Evolutionary conservation across 2,797 vertebrate genomes (phyloP).

Genomic region (Ctenopoma kingsleyae): DNA sequence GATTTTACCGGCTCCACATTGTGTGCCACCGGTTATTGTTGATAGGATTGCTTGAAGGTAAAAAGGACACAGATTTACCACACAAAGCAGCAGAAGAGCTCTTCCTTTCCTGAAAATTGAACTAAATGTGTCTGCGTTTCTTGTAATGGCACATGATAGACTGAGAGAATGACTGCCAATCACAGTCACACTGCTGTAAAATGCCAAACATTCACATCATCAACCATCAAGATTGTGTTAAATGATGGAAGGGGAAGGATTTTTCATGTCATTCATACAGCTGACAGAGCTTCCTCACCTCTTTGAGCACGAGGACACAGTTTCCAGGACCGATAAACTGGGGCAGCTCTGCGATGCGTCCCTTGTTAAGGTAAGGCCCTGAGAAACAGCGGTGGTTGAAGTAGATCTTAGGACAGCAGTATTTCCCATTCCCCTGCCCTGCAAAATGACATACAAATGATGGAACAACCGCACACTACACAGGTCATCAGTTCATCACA

Average conservation of each 20-base stretch:
- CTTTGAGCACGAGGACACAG: conserved; percentile 97
- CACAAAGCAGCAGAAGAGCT: neutral
- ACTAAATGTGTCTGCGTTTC: neutral
- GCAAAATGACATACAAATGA: conserved; percentile 28
- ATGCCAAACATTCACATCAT: neutral
- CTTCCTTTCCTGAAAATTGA: neutral
- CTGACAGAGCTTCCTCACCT: conserved; percentile 83
- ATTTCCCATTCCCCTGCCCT: conserved; percentile 94
- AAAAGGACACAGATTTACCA: neutral
- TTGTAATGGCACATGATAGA: too few species aligned
- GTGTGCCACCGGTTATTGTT: neutral
- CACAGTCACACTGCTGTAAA: neutral
- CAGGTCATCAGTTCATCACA: neutral
- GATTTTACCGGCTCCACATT: neutral
- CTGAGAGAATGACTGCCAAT: neutral
- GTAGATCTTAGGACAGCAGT: conserved; percentile 98
- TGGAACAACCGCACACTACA: neutral
- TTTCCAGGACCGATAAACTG: conserved; percentile 97
- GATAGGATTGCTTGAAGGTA: too few species aligned
- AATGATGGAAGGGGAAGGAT: neutral
- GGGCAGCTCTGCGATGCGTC: conserved; percentile 96
- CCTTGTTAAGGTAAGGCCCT: conserved; percentile 98
- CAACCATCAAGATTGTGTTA: neutral
- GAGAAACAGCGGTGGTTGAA: conserved; percentile 99
- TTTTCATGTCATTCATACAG: neutral